phyloP scores from a whole-genome alignment of 2,113 vertebrate species.

The Atherinomorus stipes region DNA sequence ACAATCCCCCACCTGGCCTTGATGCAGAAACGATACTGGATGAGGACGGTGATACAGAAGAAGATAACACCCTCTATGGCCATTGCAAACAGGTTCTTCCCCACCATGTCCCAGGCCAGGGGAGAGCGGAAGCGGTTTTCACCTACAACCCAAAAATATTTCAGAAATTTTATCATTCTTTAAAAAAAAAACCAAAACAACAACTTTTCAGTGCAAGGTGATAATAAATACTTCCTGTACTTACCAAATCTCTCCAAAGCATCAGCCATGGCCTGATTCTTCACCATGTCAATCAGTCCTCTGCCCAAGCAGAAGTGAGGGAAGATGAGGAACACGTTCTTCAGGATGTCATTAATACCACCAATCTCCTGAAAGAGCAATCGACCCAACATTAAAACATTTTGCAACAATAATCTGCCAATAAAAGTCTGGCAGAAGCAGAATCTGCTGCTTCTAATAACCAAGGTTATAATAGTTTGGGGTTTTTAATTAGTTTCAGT shows the following conservation, averaged over 20 bases:
- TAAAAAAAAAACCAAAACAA: not conserved
- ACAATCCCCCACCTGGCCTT: slow-evolving; percentile 93
- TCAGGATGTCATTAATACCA: slow-evolving; percentile 96
- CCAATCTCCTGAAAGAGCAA: slow-evolving; percentile 87
- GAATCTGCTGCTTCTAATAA: not conserved
- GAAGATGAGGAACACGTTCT: slow-evolving; percentile 98
- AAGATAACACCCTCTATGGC: slow-evolving; percentile 94
- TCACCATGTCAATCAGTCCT: slow-evolving; percentile 99
- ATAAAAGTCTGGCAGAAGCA: not conserved
- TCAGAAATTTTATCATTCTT: not conserved
- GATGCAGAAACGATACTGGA: slow-evolving; percentile 97
- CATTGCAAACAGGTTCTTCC: slow-evolving; percentile 98
- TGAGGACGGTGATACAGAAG: slow-evolving; percentile 94
- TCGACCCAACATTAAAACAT: not conserved
- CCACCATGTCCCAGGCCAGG: slow-evolving; percentile 96
- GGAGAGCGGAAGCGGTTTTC: slow-evolving; percentile 96
- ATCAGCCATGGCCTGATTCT: slow-evolving; percentile 99
- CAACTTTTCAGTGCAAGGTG: no score
- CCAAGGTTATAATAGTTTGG: no score
- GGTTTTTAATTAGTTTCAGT: no score
- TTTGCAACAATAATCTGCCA: not conserved
- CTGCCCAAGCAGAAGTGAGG: slow-evolving; percentile 98
- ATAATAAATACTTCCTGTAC: slow-evolving; percentile 17
- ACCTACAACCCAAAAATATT: slow-evolving; percentile 79
- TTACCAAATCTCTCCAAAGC: slow-evolving; percentile 97